Conservation (phyloP, 2,797 vertebrate species). For the Onychomys torridus region DNA sequence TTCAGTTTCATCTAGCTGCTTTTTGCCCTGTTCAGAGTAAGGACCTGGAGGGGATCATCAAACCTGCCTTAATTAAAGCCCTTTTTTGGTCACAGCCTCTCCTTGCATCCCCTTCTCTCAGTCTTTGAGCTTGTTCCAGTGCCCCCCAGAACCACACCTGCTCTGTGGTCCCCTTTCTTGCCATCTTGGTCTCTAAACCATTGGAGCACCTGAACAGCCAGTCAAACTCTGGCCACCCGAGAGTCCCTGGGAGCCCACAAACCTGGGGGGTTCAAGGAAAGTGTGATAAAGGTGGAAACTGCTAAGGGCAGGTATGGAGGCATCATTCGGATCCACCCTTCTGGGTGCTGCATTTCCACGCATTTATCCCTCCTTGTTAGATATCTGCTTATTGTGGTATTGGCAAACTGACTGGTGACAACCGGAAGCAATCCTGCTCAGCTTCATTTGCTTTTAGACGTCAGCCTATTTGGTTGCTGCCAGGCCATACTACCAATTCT, state of each 20-base stretch:
- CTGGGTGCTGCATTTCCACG: background rate
- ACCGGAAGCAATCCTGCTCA: background rate
- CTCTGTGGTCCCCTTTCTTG: background rate
- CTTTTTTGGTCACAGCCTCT: background rate
- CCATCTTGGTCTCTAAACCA: background rate
- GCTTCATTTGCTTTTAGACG: conserved; percentile 29
- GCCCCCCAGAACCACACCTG: background rate
- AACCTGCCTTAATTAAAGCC: background rate
- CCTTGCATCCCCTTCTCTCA: background rate
- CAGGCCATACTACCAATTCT: conserved; percentile 34
- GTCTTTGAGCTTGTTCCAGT: background rate
- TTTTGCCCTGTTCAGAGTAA: conserved; percentile 6
- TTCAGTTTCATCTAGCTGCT: background rate
- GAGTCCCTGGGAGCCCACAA: background rate
- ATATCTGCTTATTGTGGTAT: background rate
- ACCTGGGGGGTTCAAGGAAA: background rate
- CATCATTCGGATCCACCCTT: background rate
- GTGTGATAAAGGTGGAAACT: background rate
- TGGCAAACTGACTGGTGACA: conserved; percentile 10
- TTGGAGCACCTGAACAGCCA: background rate
- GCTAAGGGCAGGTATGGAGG: background rate
- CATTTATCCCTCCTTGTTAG: background rate
- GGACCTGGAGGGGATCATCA: background rate
- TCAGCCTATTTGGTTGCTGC: conserved; percentile 7
- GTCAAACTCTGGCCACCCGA: background rate